Percentiles rank a stretch among this genome's conserved stretches.
phyloP scores from a whole-genome alignment of 1,140 invertebrate species.

The Heliconius himera region DNA sequence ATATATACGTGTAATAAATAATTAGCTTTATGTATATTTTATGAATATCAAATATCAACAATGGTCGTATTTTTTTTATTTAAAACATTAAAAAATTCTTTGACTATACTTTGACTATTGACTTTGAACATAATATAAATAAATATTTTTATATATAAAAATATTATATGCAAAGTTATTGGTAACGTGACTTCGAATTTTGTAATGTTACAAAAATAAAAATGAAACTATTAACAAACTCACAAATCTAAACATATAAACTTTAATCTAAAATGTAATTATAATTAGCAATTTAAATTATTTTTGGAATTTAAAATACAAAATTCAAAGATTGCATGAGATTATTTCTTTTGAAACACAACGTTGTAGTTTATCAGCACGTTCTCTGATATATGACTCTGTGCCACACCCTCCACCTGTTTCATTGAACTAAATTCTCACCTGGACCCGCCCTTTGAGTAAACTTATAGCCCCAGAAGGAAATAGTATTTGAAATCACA shows the following conservation, averaged over 20 bases:
- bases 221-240: neutral
- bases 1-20: too few species aligned
- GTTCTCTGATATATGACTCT: slow-evolving; percentile 63
- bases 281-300: neutral
- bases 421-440: slow-evolving; percentile 74
- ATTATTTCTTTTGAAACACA: slow-evolving; percentile 30
- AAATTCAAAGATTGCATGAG: slow-evolving; percentile 17
- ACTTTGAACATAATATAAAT: too few species aligned
- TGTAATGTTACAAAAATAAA: too few species aligned
- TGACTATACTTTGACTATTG: too few species aligned
- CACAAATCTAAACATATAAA: neutral
- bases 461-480: slow-evolving; percentile 57
- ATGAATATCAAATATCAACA: too few species aligned
- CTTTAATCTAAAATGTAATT: neutral
- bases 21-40: too few species aligned
- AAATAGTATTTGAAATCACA: slow-evolving; percentile 7
- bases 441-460: slow-evolving; percentile 70
- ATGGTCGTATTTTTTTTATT: too few species aligned
- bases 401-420: slow-evolving; percentile 63
- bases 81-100: too few species aligned
- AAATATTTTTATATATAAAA: too few species aligned
- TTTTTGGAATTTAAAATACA: neutral
- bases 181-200: too few species aligned
- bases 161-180: too few species aligned
- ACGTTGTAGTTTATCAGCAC: slow-evolving; percentile 37